Evolutionary conservation across 1,140 invertebrate species (phyloP), one percentile per base, ranked within the genome.

Genomic region (Hyles euphorbiae): DNA sequence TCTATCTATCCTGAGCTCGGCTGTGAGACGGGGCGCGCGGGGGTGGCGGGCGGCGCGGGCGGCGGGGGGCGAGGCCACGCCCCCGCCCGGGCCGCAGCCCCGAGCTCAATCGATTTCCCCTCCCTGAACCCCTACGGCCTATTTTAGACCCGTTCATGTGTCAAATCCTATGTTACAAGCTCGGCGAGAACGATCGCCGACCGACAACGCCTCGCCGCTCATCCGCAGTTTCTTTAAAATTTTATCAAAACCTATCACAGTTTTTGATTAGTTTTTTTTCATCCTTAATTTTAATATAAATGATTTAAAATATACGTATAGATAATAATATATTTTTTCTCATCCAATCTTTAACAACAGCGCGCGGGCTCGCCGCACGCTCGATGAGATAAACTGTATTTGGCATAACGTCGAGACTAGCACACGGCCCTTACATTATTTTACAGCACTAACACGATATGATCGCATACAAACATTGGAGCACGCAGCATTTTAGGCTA

Each of bases 241-340:
- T 88, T 84, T 88, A 88, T 88, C 86, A 88, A 88, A 88, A 88
- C 86, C 84, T 88, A 88, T 88, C 86, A 88, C 86, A 87, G 86
- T 88, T 88, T 87, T 87, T 86, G 86, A 88, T 86, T 88, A 88
- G 83, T 88, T 88, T 57, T 22, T 22, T 61, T 85, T 81, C 81
- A 80, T 85, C 71, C 81, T 88, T 87, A 87, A 84, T 85, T 86
- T 87, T 87, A 88, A 87, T 88, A 88, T 88, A 88, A 40, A 48
- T 84, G 83, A 81, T 87, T 40, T 88, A 86, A 87, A 88, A 88
- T 88, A 88, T 87, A 85, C 76, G 81, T 87, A 88, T 88, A 88
- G 83, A 86, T 81, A 85, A 88, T 88, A 88, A 56, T 88, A 88
- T 88, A 88, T 87, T 80, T 34, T 69, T 85, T 81, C 34, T 56